Conservation (phyloP, 2,888 invertebrate genomes). For the Caenorhabditis becei region DNA sequence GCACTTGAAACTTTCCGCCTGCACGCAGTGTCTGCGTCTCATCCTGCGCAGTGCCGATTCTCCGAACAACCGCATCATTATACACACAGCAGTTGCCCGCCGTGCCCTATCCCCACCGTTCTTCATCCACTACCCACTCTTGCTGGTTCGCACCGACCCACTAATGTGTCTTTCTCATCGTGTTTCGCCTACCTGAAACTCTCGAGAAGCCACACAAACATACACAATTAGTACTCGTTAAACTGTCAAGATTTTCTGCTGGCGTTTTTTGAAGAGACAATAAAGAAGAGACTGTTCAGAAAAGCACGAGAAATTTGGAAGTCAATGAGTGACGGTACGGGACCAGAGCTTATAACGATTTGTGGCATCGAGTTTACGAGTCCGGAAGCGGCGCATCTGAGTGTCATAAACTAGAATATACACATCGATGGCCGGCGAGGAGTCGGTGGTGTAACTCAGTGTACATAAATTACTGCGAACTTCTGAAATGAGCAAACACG, state of each 20-base stretch:
- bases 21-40: constrained; percentile 49
- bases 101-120: constrained; percentile 21
- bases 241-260: constrained; percentile 25
- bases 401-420: constrained; percentile 23
- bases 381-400: constrained; percentile 6
- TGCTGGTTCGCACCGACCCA: constrained; percentile 16
- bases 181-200: constrained; percentile 24
- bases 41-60: not conserved
- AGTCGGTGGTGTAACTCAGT: constrained; percentile 12
- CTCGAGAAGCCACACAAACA: constrained; percentile 20
- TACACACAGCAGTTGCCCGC: constrained; percentile 42
- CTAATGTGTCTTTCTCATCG: constrained; percentile 17
- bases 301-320: not conserved
- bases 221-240: constrained; percentile 25
- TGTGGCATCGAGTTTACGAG: constrained; percentile 2
- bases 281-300: not conserved
- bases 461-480: constrained; percentile 28
- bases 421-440: constrained; percentile 3
- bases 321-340: not conserved
- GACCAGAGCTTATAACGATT: not conserved
- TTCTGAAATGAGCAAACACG: constrained; percentile 21
- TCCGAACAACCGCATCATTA: constrained; percentile 46
- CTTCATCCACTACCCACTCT: constrained; percentile 5
- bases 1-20: constrained; percentile 57
- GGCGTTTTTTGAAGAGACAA: constrained; percentile 12